Evolutionary conservation across 2,113 vertebrate species (phyloP).

Genomic region (Odobenus rosmarus): DNA sequence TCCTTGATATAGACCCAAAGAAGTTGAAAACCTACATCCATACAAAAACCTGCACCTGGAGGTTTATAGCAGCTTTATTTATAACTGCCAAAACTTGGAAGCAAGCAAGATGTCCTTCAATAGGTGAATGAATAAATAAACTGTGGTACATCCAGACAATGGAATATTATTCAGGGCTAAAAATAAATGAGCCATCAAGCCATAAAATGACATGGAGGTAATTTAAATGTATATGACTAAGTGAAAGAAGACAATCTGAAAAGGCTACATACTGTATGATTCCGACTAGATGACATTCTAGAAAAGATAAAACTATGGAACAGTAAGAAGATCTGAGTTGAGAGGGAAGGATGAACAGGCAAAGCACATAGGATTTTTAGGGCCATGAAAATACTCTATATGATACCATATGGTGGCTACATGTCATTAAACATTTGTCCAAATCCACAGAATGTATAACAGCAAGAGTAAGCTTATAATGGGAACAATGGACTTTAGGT

Average conservation of each 20-base stretch:
- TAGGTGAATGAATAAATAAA: neutral
- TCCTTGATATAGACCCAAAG: neutral
- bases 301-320: neutral
- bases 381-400: neutral
- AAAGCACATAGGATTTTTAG: neutral
- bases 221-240: neutral
- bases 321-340: neutral
- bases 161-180: neutral
- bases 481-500: neutral
- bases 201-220: neutral
- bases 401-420: neutral
- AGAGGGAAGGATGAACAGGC: neutral
- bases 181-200: neutral
- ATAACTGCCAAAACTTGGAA: neutral
- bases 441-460: neutral
- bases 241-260: neutral
- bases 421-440: neutral
- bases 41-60: neutral
- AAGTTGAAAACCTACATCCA: neutral
- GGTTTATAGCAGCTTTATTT: neutral
- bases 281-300: neutral
- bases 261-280: neutral
- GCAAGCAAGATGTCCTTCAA: neutral
- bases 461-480: neutral
- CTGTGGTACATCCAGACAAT: neutral